phyloP scores from a whole-genome alignment of 2,888 invertebrate species.

The Dynastes maya region DNA sequence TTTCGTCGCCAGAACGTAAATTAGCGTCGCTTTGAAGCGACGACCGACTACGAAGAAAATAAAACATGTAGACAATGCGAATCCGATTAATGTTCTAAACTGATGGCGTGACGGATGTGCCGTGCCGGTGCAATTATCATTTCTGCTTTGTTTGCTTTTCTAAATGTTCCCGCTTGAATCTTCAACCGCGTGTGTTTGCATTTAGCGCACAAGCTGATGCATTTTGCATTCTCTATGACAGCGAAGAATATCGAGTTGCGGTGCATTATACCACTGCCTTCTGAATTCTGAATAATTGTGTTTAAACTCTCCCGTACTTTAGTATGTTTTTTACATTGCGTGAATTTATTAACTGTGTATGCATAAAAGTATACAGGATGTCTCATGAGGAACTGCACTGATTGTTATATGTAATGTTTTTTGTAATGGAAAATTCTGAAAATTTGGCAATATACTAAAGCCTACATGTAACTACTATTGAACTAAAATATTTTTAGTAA shows the following conservation, averaged over 20 bases:
- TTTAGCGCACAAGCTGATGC: not conserved
- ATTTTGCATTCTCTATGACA: not conserved
- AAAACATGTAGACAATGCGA: slow-evolving; percentile 33
- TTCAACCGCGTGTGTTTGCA: not conserved
- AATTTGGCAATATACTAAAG: too few relatives aligned
- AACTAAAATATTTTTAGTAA: too few relatives aligned
- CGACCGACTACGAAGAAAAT: slow-evolving; percentile 22
- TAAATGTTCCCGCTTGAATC: slow-evolving; percentile 19
- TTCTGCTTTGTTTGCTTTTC: slow-evolving; percentile 40
- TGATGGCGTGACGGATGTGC: slow-evolving; percentile 44
- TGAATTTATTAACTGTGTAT: too few relatives aligned
- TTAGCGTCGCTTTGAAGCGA: slow-evolving; percentile 37
- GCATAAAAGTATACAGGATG: too few relatives aligned
- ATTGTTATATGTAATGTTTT: too few relatives aligned
- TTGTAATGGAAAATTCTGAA: too few relatives aligned
- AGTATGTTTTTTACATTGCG: too few relatives aligned
- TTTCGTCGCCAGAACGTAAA: slow-evolving; percentile 35
- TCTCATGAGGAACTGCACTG: too few relatives aligned
- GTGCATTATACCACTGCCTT: too few relatives aligned
- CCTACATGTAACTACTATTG: too few relatives aligned
- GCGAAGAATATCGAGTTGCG: not conserved
- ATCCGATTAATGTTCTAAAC: slow-evolving; percentile 37
- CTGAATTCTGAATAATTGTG: too few relatives aligned
- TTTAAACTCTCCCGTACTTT: too few relatives aligned
- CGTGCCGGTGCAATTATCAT: slow-evolving; percentile 31